Evolutionary conservation across 1,140 invertebrate species (phyloP).

Genomic region (Pissodes strobi): DNA sequence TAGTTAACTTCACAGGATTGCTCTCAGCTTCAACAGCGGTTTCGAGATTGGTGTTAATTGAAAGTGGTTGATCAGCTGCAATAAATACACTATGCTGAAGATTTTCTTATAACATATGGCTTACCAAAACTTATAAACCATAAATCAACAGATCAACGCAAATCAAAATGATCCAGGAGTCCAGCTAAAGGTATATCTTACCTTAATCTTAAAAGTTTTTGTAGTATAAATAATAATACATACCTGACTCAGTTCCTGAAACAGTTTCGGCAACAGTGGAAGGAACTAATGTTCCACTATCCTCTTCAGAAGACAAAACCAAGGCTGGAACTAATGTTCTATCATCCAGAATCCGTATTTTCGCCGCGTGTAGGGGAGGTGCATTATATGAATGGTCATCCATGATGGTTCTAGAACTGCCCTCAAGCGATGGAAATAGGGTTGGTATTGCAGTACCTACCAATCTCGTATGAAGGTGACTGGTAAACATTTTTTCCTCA

Average conservation of each 20-base stretch:
- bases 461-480: no score
- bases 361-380: not conserved
- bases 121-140: not conserved
- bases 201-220: not conserved
- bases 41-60: no score
- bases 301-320: not conserved
- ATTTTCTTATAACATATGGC: not conserved
- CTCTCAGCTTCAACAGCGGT: not conserved
- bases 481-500: no score
- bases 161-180: not conserved
- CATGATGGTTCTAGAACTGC: conserved; percentile 15
- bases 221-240: not conserved
- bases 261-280: no score
- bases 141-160: not conserved
- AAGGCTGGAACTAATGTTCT: conserved; percentile 1
- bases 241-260: no score
- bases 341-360: not conserved
- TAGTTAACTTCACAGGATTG: not conserved
- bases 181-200: not conserved
- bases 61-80: conserved; percentile 3
- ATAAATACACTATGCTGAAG: not conserved
- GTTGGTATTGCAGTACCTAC: no score
- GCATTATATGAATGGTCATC: conserved; percentile 1
- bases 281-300: not conserved
- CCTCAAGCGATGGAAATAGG: conserved; percentile 15